Evolutionary conservation across 2,888 invertebrate species (phyloP).

Genomic region (Ptychoptera albimana): DNA sequence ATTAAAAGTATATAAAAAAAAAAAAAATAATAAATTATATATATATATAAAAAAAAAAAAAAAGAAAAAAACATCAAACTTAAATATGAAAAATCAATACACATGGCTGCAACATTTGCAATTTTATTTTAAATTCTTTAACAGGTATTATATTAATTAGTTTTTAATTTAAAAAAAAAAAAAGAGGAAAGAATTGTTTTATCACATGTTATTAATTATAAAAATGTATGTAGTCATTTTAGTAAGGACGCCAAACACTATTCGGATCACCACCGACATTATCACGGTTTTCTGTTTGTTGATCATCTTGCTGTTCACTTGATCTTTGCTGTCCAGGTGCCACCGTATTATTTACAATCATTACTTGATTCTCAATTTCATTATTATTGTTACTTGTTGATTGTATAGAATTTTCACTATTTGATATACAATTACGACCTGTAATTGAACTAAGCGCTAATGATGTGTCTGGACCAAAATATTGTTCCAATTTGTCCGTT

Average conservation of each 20-base stretch:
- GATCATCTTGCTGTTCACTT: slow-evolving; percentile 26
- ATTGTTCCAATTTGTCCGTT: slow-evolving; percentile 48
- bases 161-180: no score
- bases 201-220: background rate
- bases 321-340: slow-evolving; percentile 17
- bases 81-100: no score
- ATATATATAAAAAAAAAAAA: no score
- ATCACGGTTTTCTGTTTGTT: slow-evolving; percentile 15
- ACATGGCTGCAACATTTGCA: no score
- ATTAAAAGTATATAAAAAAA: no score
- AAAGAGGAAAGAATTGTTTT: background rate
- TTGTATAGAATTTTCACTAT: no score
- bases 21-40: no score
- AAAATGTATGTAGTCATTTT: slow-evolving; percentile 18
- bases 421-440: slow-evolving; percentile 21
- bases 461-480: slow-evolving; percentile 36
- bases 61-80: no score
- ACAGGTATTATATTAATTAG: no score
- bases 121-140: no score
- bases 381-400: slow-evolving; percentile 8
- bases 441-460: slow-evolving; percentile 41
- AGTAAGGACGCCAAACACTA: slow-evolving; percentile 65
- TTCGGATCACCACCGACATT: slow-evolving; percentile 29
- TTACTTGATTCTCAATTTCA: slow-evolving; percentile 15
- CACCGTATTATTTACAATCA: no score